Evolutionary conservation across 1,140 invertebrate genomes (phyloP).

Genomic region (Philaenus spumarius): DNA sequence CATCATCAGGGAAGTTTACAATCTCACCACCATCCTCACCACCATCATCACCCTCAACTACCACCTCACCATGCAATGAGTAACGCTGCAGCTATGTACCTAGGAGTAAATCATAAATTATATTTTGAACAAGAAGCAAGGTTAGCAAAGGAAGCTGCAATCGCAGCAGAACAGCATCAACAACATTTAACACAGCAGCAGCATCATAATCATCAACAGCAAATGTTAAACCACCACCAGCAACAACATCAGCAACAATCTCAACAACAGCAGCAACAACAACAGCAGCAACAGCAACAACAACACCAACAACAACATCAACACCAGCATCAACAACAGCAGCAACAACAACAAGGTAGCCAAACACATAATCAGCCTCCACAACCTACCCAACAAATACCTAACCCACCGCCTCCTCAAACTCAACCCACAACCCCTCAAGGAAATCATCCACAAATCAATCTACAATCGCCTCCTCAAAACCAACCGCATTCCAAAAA

Average conservation of each 20-base stretch:
- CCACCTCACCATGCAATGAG: constrained; percentile 49
- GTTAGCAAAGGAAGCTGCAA: constrained; percentile 56
- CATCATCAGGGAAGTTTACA: constrained; percentile 20
- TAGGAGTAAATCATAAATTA: constrained; percentile 61
- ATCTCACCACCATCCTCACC: constrained; percentile 34
- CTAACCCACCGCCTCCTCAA: constrained; percentile 42
- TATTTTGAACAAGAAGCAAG: constrained; percentile 68
- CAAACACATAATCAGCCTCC: constrained; percentile 28
- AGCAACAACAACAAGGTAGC: constrained; percentile 28
- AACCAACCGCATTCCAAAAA: constrained; percentile 16
- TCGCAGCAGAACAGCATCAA: constrained; percentile 43
- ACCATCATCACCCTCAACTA: constrained; percentile 41
- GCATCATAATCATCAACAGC: constrained; percentile 36
- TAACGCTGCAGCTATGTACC: constrained; percentile 66
- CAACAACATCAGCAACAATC: constrained; percentile 28
- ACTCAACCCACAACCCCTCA: constrained; percentile 20
- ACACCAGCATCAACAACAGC: constrained; percentile 35
- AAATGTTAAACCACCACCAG: constrained; percentile 31
- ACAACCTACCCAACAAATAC: constrained; percentile 28
- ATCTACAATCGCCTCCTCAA: constrained; percentile 23
- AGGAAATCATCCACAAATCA: constrained; percentile 9
- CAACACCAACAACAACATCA: constrained; percentile 49
- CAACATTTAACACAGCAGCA: constrained; percentile 38
- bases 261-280: constrained; percentile 41
- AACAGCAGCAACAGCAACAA: constrained; percentile 43